Evolutionary conservation across 2,113 vertebrate genomes (phyloP).

Genomic region (Aegypius monachus): DNA sequence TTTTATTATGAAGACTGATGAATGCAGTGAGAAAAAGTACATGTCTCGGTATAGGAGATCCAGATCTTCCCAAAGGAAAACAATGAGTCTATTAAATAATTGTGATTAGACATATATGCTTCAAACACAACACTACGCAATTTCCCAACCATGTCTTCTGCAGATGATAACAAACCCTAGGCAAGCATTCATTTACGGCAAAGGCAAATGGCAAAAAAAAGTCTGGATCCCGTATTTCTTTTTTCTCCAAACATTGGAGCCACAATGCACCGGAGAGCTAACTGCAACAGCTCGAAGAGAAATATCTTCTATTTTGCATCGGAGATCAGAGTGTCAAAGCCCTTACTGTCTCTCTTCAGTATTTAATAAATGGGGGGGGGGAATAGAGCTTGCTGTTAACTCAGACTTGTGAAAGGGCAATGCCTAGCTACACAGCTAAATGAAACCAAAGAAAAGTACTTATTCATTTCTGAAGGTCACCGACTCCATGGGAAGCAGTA

Average conservation of each 20-base stretch:
- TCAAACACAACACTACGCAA: background rate
- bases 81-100: background rate
- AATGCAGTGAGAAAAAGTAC: background rate
- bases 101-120: background rate
- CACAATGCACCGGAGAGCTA: background rate
- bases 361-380: background rate
- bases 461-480: constrained; percentile 67
- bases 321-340: background rate
- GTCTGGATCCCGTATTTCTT: background rate
- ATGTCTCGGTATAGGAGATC: background rate
- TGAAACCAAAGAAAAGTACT: background rate
- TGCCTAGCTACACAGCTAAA: background rate
- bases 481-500: background rate
- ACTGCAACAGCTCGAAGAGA: background rate
- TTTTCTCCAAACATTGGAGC: background rate
- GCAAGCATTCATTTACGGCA: background rate
- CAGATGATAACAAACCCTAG: background rate
- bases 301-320: background rate
- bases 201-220: background rate
- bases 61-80: background rate
- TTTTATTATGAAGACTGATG: background rate
- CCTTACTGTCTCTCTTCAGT: background rate
- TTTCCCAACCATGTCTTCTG: background rate
- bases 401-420: background rate
- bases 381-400: background rate